Evolutionary conservation across 2,888 invertebrate species (phyloP).

Genomic region (Cloeon dipterum): DNA sequence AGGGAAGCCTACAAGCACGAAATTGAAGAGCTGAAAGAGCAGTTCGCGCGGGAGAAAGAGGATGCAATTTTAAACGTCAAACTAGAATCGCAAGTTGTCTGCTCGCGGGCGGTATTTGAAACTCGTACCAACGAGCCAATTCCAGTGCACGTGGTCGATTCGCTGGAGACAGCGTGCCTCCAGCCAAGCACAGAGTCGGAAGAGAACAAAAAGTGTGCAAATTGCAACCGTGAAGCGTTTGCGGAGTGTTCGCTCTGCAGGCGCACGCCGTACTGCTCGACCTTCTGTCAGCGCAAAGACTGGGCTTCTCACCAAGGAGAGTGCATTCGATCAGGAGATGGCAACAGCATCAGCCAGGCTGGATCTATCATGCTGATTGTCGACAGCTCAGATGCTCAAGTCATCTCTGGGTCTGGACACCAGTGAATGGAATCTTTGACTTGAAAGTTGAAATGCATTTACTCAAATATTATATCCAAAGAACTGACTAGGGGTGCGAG

Average conservation of each 20-base stretch:
- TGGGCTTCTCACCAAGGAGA: constrained; percentile 73
- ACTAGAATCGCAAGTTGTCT: constrained; percentile 33
- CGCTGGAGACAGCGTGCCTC: constrained; percentile 26
- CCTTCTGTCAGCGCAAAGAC: constrained; percentile 75
- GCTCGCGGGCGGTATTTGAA: constrained; percentile 11
- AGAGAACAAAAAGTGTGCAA: constrained; percentile 66
- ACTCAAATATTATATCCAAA: no score
- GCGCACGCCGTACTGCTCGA: constrained; percentile 70
- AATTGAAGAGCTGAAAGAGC: constrained; percentile 28
- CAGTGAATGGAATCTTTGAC: no score
- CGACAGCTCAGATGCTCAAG: constrained; percentile 27
- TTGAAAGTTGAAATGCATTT: no score
- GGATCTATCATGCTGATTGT: constrained; percentile 64
- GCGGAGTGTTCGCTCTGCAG: constrained; percentile 73
- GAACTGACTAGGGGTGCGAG: no score
- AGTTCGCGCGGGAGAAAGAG: constrained; percentile 31
- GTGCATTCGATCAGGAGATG: constrained; percentile 18
- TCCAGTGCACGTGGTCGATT: constrained; percentile 17
- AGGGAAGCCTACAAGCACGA: constrained; percentile 39
- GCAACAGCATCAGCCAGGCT: no score
- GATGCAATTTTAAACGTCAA: constrained; percentile 40
- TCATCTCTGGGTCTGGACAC: no score
- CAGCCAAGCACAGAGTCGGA: constrained; percentile 30
- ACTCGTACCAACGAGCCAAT: constrained; percentile 7
- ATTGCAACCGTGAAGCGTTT: constrained; percentile 68